A percentile compares a stretch with the other conserved stretches of the same genome.
phyloP scores from a whole-genome alignment of 2,888 invertebrate species.

The Ichneumoninae sp. region DNA sequence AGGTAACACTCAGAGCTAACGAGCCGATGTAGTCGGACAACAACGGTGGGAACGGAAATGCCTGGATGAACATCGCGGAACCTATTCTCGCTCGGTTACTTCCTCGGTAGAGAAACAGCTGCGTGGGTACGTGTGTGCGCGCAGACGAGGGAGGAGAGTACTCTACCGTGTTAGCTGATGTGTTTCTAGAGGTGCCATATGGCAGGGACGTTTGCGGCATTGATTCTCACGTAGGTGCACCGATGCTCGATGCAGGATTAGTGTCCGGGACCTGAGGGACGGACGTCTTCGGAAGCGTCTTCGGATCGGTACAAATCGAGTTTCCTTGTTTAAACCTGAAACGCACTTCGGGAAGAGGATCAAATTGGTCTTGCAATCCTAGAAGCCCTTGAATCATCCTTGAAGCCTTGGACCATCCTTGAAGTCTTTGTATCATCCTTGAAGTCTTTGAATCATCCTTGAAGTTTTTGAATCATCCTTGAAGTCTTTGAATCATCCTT shows the following conservation, averaged over 20 bases:
- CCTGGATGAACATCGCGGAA: constrained; percentile 14
- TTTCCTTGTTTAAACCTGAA: not conserved
- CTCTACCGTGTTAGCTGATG: not conserved
- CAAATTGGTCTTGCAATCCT: not conserved
- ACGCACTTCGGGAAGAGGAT: not conserved
- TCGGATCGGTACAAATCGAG: not conserved
- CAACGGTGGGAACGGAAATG: constrained; percentile 30
- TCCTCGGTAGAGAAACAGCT: constrained; percentile 1
- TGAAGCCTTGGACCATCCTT: not conserved
- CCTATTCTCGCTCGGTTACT: constrained; percentile 5
- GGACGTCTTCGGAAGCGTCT: not conserved
- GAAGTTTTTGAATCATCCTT: no score
- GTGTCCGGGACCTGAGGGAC: not conserved
- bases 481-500: not conserved
- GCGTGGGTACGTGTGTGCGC: not conserved
- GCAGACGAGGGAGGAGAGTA: not conserved
- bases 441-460: no score
- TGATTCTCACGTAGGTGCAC: constrained; percentile 1
- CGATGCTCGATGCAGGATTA: constrained; percentile 7
- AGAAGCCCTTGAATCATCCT: not conserved
- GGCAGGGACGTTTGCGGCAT: not conserved
- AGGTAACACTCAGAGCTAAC: constrained; percentile 42
- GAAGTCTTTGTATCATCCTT: no score
- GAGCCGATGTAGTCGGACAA: constrained; percentile 52
- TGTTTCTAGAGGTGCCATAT: constrained; percentile 1